Base-by-base conservation (phyloP, 2,888 invertebrate genomes). In the Amphipyra tragopoginis region DNA sequence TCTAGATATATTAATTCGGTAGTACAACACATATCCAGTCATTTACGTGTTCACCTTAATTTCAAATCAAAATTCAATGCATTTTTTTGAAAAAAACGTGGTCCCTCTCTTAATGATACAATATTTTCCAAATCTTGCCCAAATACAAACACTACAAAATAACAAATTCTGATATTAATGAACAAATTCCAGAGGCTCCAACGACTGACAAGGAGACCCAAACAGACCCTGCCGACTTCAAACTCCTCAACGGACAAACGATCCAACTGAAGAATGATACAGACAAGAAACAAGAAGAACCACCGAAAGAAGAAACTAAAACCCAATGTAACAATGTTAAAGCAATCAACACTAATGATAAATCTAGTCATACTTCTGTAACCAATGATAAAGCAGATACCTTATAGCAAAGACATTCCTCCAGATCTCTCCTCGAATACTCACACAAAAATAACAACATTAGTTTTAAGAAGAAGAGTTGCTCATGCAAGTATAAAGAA, bases 391-490 rank as follows among this genome's bases (percentile, higher is more conserved):
- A 84, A 74, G 81, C 87, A 0, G 90, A 86, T 1, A 86, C 86
- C 5, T 93, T 93, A 93, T 93, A 93, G 93, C 93, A 92, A 79
- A 89, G 90, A 84, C 86, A 88, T 63, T 91, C 93, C 0, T 87
- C 93, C 1, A 87, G 84, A 69, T 94, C 94, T 21, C 83, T 93
- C 2, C 87, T 84, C 52, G 91, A 93, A 53, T 84, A 81, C 67
- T 79, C 72, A 40, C 84, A 77, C 54, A 87, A 85, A 56, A 89
- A 86, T 77, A 89, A 86, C 62, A 84, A 86, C 51, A 68, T 69
- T 65, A 83, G 85, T 78, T 83, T 87, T 14, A 90, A 82, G 72
- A 91, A 91, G 74, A 93, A 93, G 76, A 91, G 90, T 77, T 94
- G 94, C 75, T 94, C 94, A 33, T 94, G 94, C 81, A 93, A 88